Evolutionary conservation across 2,797 vertebrate genomes (phyloP), one percentile per base, ranked within the genome.

Genomic region (Enteromius mattozi): DNA sequence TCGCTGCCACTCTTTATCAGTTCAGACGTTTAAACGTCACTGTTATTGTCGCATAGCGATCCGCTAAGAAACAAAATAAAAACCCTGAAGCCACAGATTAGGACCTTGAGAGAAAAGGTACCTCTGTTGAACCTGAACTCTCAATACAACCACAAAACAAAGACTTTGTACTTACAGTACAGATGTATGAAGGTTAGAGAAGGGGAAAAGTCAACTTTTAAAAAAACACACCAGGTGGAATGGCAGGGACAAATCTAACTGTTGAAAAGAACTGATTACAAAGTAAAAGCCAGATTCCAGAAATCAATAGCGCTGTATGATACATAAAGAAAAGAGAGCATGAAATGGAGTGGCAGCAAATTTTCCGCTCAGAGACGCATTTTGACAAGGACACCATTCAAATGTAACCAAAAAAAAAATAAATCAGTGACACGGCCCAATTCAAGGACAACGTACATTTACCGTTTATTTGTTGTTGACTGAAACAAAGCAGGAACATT

Each of bases 21-120:
- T 56, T 70, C 35, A 40, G 37, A 10, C 5, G 0, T 75, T 65
- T 49, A 35, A 37, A 82, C 13, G 12, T 61, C 24, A n/a, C 17
- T 3, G 37, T 16, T 47, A 61, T 24, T 82, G 27, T 74, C 80
- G 17, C 69, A 71, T n/a, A 30, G 37, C 3, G 1, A 17, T 71
- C n/a, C 21, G 13, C 45, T 14, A 72, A 47, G 0, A 6, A 61
- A 61, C 12, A 10, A 61, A 27, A 65, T 33, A 33, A 45, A 66
- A 66, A 33, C 71, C 51, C 33, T 40, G 56, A 75, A 37, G 54
- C 14, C 56, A 51, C 68, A 82, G 19, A 42, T 82, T 69, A 71
- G 54, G 66, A 63, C 81, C 35, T 81, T 80, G 82, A 83, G 79
- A 82, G 69, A 84, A 83, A 88, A 85, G 24, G 9, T 42, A 85